Conservation (phyloP, 2,113 vertebrate species). For the Apeltes quadracus region DNA sequence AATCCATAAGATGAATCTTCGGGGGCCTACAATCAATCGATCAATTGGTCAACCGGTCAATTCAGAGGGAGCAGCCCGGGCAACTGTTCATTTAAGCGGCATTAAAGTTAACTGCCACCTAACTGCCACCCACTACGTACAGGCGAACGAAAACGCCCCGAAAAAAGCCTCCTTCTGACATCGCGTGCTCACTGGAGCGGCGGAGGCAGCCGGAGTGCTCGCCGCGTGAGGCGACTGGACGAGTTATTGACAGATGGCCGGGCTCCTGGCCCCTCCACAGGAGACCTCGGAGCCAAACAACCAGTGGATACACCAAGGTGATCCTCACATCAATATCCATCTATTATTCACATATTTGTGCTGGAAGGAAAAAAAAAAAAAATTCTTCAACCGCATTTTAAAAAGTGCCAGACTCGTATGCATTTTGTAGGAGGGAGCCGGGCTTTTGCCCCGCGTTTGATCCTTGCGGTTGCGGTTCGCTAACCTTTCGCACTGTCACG, state of each 20-base stretch:
- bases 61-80: too few species aligned
- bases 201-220: constrained; percentile 43
- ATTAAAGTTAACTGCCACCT: background rate
- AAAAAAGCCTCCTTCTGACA: constrained; percentile 25
- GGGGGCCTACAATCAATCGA: background rate
- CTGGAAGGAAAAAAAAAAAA: constrained; percentile 39
- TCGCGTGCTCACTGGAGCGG: constrained; percentile 47
- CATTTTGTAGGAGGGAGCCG: constrained; percentile 56
- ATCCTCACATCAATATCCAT: constrained; percentile 62
- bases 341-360: constrained; percentile 72
- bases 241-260: constrained; percentile 62
- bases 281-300: constrained; percentile 63
- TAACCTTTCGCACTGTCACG: constrained; percentile 45
- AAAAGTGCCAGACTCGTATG: constrained; percentile 66
- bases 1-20: background rate
- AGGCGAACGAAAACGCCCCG: constrained; percentile 13
- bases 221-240: constrained; percentile 34
- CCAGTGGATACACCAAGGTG: constrained; percentile 50
- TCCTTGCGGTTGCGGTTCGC: constrained; percentile 39
- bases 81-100: constrained; percentile 7
- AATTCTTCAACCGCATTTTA: constrained; percentile 41
- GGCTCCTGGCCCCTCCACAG: constrained; percentile 30
- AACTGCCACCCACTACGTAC: constrained; percentile 5
- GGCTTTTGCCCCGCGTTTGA: constrained; percentile 44
- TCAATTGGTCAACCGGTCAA: background rate